Conservation (phyloP, 2,797 vertebrate genomes). For the Sorex maritimensis region DNA sequence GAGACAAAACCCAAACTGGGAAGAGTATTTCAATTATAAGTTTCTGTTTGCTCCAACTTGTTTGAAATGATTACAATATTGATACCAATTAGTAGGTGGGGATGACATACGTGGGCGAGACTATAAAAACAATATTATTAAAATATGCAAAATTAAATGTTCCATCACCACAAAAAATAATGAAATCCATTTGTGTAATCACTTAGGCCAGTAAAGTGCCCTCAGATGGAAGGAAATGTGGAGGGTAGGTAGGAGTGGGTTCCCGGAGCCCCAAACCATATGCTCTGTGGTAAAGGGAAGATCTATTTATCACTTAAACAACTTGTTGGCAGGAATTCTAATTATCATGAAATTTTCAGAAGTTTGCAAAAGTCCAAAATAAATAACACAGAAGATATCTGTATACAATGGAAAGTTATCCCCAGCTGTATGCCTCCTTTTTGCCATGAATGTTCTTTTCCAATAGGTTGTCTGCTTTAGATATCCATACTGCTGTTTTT, state of each 20-base stretch:
- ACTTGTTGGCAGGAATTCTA: slow-evolving; percentile 61
- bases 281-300: slow-evolving; percentile 46
- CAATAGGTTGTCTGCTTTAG: slow-evolving; percentile 22
- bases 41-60: slow-evolving; percentile 53
- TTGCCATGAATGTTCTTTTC: slow-evolving; percentile 9
- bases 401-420: slow-evolving; percentile 60
- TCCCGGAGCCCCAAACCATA: slow-evolving; percentile 14
- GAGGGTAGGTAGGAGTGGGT: too few species aligned
- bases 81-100: slow-evolving; percentile 30
- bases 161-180: slow-evolving; percentile 31
- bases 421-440: background rate
- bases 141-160: slow-evolving; percentile 49
- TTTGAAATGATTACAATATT: slow-evolving; percentile 73
- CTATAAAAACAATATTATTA: slow-evolving; percentile 32
- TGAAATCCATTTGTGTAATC: slow-evolving; percentile 47
- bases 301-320: slow-evolving; percentile 70
- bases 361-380: slow-evolving; percentile 68
- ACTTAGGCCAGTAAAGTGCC: slow-evolving; percentile 42
- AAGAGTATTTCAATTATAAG: slow-evolving; percentile 55
- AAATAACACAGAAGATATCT: slow-evolving; percentile 71
- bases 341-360: slow-evolving; percentile 74
- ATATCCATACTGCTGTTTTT: slow-evolving; percentile 11
- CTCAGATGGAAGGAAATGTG: slow-evolving; percentile 13
- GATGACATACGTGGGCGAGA: background rate
- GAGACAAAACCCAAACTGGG: slow-evolving; percentile 44